These are phyloP conservation scores for Gambusia yucatana DNA, from an alignment of 2,797 vertebrate species.

Conservation along the genomic window DNA sequence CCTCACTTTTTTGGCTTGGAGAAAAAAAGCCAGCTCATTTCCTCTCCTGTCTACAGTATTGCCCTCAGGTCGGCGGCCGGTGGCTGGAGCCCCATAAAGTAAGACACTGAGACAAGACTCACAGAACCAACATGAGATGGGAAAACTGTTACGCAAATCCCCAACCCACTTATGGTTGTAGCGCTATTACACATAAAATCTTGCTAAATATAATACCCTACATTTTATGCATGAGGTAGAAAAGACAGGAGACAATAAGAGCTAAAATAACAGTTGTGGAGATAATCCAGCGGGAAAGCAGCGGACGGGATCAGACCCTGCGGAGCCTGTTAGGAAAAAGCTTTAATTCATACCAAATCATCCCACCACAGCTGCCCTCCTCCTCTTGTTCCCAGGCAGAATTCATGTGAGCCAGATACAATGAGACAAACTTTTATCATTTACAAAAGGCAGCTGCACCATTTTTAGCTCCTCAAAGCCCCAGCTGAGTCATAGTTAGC, in stretches of 20 bases:
- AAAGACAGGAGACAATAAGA: constrained; percentile 23
- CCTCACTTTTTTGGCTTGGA: constrained; percentile 49
- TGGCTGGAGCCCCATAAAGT: constrained; percentile 66
- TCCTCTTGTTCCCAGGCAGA: constrained; percentile 65
- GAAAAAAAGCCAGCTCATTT: constrained; percentile 67
- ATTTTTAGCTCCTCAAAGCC: constrained; percentile 70
- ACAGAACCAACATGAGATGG: constrained; percentile 62
- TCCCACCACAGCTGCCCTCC: constrained; percentile 74
- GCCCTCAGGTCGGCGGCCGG: constrained; percentile 53
- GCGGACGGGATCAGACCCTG: constrained; percentile 70
- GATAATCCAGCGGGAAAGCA: constrained; percentile 51
- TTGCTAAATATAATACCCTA: constrained; percentile 68
- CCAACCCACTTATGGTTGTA: constrained; percentile 59
- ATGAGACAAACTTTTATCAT: constrained; percentile 74
- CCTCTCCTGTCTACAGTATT: constrained; percentile 51
- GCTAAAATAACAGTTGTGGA: constrained; percentile 47
- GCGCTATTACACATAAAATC: constrained; percentile 64
- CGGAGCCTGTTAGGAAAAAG: constrained; percentile 77
- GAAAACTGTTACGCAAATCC: constrained; percentile 74
- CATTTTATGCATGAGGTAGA: constrained; percentile 47
- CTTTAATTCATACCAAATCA: constrained; percentile 77
- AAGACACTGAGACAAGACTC: constrained; percentile 55
- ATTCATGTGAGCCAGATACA: constrained; percentile 67
- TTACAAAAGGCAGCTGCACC: constrained; percentile 74
- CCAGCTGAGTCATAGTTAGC: constrained; percentile 72